Conservation (phyloP, 2,888 invertebrate genomes). For the Ormia ochracea region DNA sequence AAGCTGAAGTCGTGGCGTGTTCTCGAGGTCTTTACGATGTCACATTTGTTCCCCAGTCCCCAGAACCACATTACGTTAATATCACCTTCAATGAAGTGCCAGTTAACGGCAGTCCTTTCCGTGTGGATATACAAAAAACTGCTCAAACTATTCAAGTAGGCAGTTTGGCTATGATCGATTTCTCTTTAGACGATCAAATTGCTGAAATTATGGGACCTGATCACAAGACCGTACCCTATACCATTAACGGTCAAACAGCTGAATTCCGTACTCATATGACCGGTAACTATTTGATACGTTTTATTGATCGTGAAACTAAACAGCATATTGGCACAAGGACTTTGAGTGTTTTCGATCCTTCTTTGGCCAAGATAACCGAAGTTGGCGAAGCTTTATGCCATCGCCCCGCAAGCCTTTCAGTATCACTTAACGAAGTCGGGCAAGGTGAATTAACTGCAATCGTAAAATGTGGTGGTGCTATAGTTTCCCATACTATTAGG, state of each 20-base stretch:
- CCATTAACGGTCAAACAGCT: conserved; percentile 81
- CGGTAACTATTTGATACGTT: conserved; percentile 85
- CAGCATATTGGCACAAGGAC: conserved; percentile 81
- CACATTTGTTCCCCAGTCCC: conserved; percentile 93
- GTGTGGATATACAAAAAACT: conserved; percentile 85
- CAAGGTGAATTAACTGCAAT: conserved; percentile 88
- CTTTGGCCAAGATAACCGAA: conserved; percentile 84
- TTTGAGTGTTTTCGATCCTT: conserved; percentile 88
- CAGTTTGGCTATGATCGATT: conserved; percentile 80
- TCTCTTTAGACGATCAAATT: conserved; percentile 81
- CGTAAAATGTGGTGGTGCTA: conserved; percentile 88
- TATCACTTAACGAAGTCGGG: conserved; percentile 88
- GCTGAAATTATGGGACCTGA: conserved; percentile 83
- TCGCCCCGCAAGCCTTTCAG: conserved; percentile 87
- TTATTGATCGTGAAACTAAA: conserved; percentile 80
- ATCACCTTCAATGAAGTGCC: conserved; percentile 96
- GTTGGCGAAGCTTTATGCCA: conserved; percentile 88
- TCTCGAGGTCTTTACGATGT: conserved; percentile 94
- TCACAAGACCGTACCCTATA: conserved; percentile 81
- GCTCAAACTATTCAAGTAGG: conserved; percentile 85
- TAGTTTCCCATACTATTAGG: conserved; percentile 89
- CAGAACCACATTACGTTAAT: conserved; percentile 92
- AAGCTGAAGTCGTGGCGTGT: conserved; percentile 91
- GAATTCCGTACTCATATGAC: conserved; percentile 87
- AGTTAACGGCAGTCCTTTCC: conserved; percentile 93